A percentile compares a stretch with the other conserved stretches of the same genome.
phyloP scores from a whole-genome alignment of 2,113 vertebrate genomes.

The Neolamprologus falcicula region DNA sequence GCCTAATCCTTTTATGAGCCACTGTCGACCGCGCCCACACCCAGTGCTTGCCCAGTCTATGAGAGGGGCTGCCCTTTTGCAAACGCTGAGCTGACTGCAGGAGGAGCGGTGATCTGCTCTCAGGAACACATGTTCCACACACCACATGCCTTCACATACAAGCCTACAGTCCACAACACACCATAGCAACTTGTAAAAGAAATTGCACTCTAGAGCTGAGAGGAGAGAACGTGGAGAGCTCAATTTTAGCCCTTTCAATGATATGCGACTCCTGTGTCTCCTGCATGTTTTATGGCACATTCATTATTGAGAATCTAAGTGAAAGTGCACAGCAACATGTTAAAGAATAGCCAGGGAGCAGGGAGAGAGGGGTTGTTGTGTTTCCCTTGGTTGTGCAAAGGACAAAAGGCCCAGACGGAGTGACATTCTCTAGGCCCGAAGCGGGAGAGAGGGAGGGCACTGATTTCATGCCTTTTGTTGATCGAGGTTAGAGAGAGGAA shows the following conservation, averaged over 20 bases:
- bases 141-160: conserved; percentile 22
- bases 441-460: conserved; percentile 67
- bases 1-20: conserved; percentile 80
- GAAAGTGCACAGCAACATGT: conserved; percentile 55
- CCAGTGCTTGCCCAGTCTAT: conserved; percentile 18
- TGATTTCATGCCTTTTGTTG: conserved; percentile 89
- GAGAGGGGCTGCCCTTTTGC: conserved; percentile 40
- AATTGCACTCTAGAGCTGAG: neutral
- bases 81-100: conserved; percentile 18
- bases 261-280: conserved; percentile 46
- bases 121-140: conserved; percentile 39
- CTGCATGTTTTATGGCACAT: conserved; percentile 58
- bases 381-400: conserved; percentile 46
- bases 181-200: conserved; percentile 27
- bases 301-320: conserved; percentile 55
- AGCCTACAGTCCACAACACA: conserved; percentile 15
- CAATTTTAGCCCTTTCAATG: conserved; percentile 5
- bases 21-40: conserved; percentile 62
- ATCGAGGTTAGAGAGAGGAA: conserved; percentile 75
- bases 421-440: conserved; percentile 73
- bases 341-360: conserved; percentile 60
- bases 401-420: conserved; percentile 79
- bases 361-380: conserved; percentile 48
- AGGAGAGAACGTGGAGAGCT: neutral
- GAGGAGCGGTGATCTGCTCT: conserved; percentile 30